Base-by-base conservation (phyloP, 2,113 vertebrate genomes). In the Pachyramphus minor region DNA sequence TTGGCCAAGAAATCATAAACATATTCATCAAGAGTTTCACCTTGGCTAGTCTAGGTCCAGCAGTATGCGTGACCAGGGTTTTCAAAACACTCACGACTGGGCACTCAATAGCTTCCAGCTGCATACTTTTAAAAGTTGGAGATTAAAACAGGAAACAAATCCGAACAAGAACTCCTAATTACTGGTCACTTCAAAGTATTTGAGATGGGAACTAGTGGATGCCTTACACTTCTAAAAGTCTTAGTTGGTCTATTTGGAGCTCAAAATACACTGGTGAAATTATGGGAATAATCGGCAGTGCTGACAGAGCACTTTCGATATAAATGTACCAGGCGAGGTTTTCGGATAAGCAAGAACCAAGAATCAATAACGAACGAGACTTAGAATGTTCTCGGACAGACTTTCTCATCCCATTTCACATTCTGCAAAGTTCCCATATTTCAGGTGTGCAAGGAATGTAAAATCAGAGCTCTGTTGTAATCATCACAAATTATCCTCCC, bases 331-430 rank as follows among this genome's bases (percentile, higher is more conserved):
- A 14, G 75, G 22, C 9, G 4, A 66, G 45, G 49, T 89, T 94
- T 89, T 90, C 77, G 84, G 92, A 79, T 68, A 92, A 90, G 83
- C 42, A 60, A 72, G 84, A 93, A 93, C 25, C 22, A 78, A 35
- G 25, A 87, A 94, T 96, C 92, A 92, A 95, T 94, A 90, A 89
- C 22, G 63, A 87, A 90, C 2, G 8, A 84, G 66, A 63, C 17
- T 39, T 68, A n/a, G 52, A 87, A 84, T 56, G 28, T 60, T 93
- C 47, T 89, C 64, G 68, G 37, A 47, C 62, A 79, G 53, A 69
- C 3, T 80, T 95, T 94, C 79, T 78, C 5, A 66, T 86, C 44
- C 53, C 42, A 27, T 88, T 89, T 81, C 53, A 68, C 15, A 90
- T 90, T 89, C 90, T 68, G 12, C n/a, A 35, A 50, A 92, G 62